Conservation (phyloP, 2,797 vertebrate species). For the Leucoraja ocellata region DNA sequence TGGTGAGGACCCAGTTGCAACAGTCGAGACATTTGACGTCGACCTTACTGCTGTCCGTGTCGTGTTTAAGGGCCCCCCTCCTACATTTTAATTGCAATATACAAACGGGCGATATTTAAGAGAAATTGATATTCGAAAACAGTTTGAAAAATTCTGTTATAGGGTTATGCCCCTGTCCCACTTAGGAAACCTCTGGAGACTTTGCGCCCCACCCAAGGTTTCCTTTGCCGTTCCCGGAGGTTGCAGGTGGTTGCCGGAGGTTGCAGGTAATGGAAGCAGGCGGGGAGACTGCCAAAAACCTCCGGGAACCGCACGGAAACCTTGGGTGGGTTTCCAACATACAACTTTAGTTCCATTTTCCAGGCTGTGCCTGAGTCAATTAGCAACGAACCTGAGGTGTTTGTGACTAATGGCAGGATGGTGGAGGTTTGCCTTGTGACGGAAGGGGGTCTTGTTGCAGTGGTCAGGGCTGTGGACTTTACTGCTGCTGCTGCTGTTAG, state of each 20-base stretch:
- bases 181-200: too few species aligned
- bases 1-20: background rate
- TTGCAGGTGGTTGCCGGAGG: too few species aligned
- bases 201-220: too few species aligned
- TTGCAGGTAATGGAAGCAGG: too few species aligned
- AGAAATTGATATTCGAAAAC: background rate
- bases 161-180: too few species aligned
- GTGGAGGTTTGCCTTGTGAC: background rate
- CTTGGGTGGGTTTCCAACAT: too few species aligned
- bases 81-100: conserved; percentile 33
- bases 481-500: background rate
- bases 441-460: background rate
- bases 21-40: background rate
- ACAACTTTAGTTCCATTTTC: background rate
- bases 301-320: too few species aligned
- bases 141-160: background rate
- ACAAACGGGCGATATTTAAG: conserved; percentile 17
- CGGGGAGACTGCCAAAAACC: too few species aligned
- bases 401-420: background rate
- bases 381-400: conserved; percentile 16
- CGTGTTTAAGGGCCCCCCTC: conserved; percentile 17
- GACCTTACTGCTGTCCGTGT: conserved; percentile 13
- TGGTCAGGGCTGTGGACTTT: background rate
- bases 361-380: background rate
- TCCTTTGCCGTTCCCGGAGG: too few species aligned